Evolutionary conservation across 1,140 invertebrate species (phyloP).

Genomic region (Himalopsyche phryganea): DNA sequence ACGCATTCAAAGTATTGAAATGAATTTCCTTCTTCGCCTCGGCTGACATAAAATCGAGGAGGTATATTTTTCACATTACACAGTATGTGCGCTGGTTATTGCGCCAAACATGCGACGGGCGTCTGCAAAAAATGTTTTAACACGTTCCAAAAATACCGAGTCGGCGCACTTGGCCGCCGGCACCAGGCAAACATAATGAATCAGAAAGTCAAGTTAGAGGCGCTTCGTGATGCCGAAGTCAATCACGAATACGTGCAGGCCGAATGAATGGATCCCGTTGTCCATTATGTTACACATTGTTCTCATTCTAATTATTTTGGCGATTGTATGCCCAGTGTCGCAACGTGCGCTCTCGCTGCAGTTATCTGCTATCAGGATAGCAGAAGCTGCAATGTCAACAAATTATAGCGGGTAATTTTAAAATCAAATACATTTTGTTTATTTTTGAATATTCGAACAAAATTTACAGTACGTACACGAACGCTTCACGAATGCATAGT

Average conservation of each 20-base stretch:
- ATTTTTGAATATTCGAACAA: too few relatives aligned
- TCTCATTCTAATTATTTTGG: conserved; percentile 17
- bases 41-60: conserved; percentile 14
- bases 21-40: conserved; percentile 31
- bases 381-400: not conserved
- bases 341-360: not conserved
- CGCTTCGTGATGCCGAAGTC: conserved; percentile 22
- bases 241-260: conserved; percentile 21
- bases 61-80: not conserved
- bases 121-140: conserved; percentile 13
- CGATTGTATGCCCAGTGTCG: conserved; percentile 7
- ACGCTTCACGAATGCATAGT: too few relatives aligned
- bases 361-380: conserved; percentile 1
- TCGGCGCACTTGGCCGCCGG: conserved; percentile 30
- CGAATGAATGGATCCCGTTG: not conserved
- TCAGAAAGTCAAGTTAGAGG: conserved; percentile 10
- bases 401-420: too few relatives aligned
- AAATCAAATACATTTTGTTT: too few relatives aligned
- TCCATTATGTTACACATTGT: conserved; percentile 9
- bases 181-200: conserved; percentile 20
- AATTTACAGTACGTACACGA: too few relatives aligned
- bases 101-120: not conserved
- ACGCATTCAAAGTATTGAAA: conserved; percentile 33
- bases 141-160: conserved; percentile 14
- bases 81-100: too few relatives aligned